Base-by-base conservation (phyloP, 2,113 vertebrate genomes). In the Ophthalmolycus amberensis region DNA sequence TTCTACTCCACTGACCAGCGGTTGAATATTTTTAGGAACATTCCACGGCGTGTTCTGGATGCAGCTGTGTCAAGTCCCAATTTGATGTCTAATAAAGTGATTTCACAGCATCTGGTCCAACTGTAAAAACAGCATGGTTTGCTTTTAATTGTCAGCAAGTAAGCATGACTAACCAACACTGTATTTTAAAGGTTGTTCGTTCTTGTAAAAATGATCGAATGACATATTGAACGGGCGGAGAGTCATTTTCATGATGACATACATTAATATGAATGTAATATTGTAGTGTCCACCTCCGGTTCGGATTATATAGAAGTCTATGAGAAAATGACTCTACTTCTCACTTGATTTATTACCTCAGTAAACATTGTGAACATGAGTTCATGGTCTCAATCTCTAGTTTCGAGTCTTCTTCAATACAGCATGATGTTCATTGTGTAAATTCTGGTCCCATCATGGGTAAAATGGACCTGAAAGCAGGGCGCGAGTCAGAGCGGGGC, bases 51-150 rank as follows among this genome's bases (percentile, higher is more conserved):
- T 56, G 34, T 77, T 50, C n/a, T 37, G 25, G 52, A 58, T 52
- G 71, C 77, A 79, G 82, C 85, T 81, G 82, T 60, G 70, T 83
- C 59, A 46, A 76, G 80, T 37, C 75, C 48, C 54, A 70, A 22
- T 87, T 85, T 84, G 74, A 75, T 50, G 46, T 44, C 71, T 7
- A n/a, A 12, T 77, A 34, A 80, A 85, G 74, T 64, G 58, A 83
- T 60, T 69, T 86, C 44, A 32, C 67, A 76, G 77, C 64, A 67
- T 69, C 76, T 3, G 9, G 27, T 66, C 48, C 32, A 38, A 29
- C 69, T 9, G 73, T 82, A 70, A 70, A 77, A 80, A 54, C 77
- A 84, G 68, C 63, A 72, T 77, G 70, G 15, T 58, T 75, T 77
- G 34, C 9, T 82, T 79, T 58, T 83, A 83, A 71, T 83, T 70